Percentiles rank a stretch among this genome's conserved stretches.
Evolutionary conservation across 2,113 vertebrate genomes (phyloP).

Genomic region (Calyptomena viridis): DNA sequence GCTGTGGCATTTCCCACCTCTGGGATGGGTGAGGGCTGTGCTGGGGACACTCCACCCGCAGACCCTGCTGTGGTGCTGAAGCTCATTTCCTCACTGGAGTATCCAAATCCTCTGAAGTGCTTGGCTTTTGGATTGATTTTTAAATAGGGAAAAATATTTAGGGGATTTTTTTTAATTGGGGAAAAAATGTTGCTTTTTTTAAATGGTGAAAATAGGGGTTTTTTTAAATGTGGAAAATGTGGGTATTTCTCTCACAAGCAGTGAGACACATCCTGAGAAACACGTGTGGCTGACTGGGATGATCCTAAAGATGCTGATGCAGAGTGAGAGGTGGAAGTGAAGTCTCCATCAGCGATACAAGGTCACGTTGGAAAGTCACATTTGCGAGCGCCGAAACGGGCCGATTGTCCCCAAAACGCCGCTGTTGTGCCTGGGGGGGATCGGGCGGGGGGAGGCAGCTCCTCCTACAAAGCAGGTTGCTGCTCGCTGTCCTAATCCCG

Average conservation of each 20-base stretch:
- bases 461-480: rapidly evolving
- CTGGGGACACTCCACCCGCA: rapidly evolving
- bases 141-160: rapidly evolving
- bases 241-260: no score
- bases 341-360: background rate
- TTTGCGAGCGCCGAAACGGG: rapidly evolving
- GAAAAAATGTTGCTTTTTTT: background rate
- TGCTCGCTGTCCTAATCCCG: rapidly evolving
- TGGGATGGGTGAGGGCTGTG: rapidly evolving
- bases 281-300: background rate
- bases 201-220: background rate
- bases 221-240: background rate
- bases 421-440: rapidly evolving
- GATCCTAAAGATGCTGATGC: rapidly evolving
- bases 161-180: background rate
- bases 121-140: background rate
- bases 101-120: rapidly evolving
- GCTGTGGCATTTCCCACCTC: rapidly evolving
- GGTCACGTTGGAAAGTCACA: background rate
- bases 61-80: rapidly evolving
- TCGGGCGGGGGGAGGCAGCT: background rate
- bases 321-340: rapidly evolving
- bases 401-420: background rate
- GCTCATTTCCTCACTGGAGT: rapidly evolving
- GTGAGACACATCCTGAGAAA: background rate